A percentile compares a stretch with the other conserved stretches of the same genome.
Conservation (phyloP, 2,797 vertebrate genomes). For the Rhinatrema bivittatum region DNA sequence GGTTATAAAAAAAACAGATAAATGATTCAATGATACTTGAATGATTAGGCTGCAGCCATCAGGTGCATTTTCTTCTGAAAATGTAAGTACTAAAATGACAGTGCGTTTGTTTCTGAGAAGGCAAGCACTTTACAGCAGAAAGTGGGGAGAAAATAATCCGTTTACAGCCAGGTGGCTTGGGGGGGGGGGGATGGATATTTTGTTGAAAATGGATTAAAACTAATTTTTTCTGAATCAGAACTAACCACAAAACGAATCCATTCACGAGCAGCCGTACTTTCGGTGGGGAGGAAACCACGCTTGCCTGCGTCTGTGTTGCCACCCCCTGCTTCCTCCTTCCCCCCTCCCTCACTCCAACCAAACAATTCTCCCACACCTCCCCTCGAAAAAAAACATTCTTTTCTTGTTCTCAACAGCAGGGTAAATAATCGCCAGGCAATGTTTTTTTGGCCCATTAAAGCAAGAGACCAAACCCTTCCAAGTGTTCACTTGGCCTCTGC, state of each 20-base stretch:
- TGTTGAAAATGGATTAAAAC: conserved; percentile 68
- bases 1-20: too few species aligned
- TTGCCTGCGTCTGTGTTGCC: conserved; percentile 43
- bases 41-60: too few species aligned
- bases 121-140: conserved; percentile 65
- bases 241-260: conserved; percentile 67
- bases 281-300: conserved; percentile 53
- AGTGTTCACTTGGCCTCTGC: conserved; percentile 73
- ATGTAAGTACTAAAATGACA: too few species aligned
- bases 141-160: conserved; percentile 33
- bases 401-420: conserved; percentile 53
- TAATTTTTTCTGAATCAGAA: conserved; percentile 76
- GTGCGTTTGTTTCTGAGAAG: too few species aligned
- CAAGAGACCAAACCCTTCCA: conserved; percentile 63
- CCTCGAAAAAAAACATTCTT: conserved; percentile 16
- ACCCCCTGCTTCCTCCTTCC: conserved; percentile 42
- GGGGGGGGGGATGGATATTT: conserved; percentile 61
- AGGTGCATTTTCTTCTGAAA: conserved; percentile 62
- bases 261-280: conserved; percentile 62
- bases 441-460: conserved; percentile 64
- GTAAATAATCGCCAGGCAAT: conserved; percentile 62
- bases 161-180: conserved; percentile 69
- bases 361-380: not conserved
- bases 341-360: conserved; percentile 26
- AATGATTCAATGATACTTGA: too few species aligned